Base-by-base conservation (phyloP, 2,797 vertebrate species). In the Hemitrygon akajei region DNA sequence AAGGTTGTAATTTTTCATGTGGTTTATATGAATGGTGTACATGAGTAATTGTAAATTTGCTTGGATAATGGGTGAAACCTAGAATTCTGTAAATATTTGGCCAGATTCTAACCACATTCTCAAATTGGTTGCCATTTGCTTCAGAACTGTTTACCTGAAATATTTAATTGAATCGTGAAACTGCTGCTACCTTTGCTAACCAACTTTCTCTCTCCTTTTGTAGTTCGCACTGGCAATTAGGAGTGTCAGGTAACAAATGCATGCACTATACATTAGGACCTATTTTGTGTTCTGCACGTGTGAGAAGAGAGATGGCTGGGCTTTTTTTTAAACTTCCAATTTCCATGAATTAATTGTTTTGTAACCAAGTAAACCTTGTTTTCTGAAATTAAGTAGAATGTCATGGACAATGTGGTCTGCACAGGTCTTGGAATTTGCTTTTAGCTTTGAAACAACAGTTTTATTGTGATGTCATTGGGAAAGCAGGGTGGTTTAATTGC, bases 161-260 rank as follows among this genome's bases (percentile, higher is more conserved):
- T 37, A 56, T 27, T 25, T 91, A 69, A 27, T 37, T 56, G 91
- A 92, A 93, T 56, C 47, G 27, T 76, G 71, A 25, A 93, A 56
- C 27, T 93, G 73, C 91, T n/a, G 12, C 37, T 37, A 73, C n/a
- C 47, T 93, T 92, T 92, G 91, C 91, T 93, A 93, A 93, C 27
- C 5, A 56, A 71, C 69, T 93, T 93, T 93, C 71, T 93, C 27
- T 93, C 91, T 93, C 91, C 47, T 93, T 75, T 47, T 93, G n/a
- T 93, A 93, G 91, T 93, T 76, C 91, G 71, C 91, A 30, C 47
- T 93, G 91, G 71, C 91, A 75, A 93, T 27, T 93, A 93, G 91
- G 91, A 93, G 12, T 93, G 73, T 93, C 91, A 93, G 91, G 91
- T 93, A 93, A 93, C 91, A 93, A 47, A 75, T 75, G 91, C 91